Conservation (phyloP, 2,888 invertebrate species). For the Eubasilissa splendida region DNA sequence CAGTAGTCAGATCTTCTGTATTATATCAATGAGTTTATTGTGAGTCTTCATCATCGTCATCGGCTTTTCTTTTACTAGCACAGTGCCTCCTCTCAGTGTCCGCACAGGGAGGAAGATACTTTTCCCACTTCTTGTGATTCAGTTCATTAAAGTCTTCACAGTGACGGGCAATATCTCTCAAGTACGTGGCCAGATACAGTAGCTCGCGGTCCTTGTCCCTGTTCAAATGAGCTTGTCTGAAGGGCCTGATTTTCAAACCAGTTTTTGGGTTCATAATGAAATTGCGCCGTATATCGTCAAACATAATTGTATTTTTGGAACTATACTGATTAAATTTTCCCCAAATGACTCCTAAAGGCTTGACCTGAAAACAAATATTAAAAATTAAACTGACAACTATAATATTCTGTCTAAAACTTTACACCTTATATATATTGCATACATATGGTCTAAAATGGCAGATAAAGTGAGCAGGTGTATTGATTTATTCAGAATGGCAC, state of each 20-base stretch:
- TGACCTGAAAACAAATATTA: constrained; percentile 74
- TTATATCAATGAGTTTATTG: not conserved
- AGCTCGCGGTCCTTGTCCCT: constrained; percentile 88
- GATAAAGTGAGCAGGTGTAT: too few species aligned
- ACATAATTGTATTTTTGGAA: constrained; percentile 96
- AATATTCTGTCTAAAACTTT: too few species aligned
- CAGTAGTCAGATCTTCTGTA: too few species aligned
- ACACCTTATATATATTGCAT: too few species aligned
- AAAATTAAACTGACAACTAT: not conserved
- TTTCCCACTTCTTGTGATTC: constrained; percentile 95
- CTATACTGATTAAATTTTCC: constrained; percentile 93
- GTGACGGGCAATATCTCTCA: constrained; percentile 85
- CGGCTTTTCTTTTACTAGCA: constrained; percentile 69
- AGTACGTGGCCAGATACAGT: constrained; percentile 83
- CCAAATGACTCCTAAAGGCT: constrained; percentile 97
- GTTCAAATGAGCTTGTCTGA: constrained; percentile 92
- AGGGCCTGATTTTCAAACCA: constrained; percentile 91
- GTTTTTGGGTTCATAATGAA: constrained; percentile 98
- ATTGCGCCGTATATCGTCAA: constrained; percentile 95
- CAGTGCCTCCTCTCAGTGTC: constrained; percentile 61
- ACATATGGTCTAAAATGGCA: too few species aligned
- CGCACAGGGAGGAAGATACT: constrained; percentile 74
- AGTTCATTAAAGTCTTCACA: constrained; percentile 87
- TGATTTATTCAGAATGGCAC: too few species aligned
- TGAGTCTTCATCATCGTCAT: constrained; percentile 62